Evolutionary conservation across 2,797 vertebrate genomes (phyloP).

Genomic region (Chelidonichthys spinosus): DNA sequence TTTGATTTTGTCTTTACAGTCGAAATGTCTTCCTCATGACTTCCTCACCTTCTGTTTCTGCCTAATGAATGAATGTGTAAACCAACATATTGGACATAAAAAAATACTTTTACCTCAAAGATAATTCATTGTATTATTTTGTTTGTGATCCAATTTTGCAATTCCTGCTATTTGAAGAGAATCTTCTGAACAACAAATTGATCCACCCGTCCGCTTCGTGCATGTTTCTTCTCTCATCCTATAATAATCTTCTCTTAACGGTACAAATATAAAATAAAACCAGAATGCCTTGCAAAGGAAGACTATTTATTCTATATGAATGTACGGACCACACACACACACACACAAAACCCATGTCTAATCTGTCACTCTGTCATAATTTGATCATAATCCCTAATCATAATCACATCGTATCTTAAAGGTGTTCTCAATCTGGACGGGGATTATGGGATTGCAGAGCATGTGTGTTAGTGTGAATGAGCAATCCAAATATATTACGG

Average conservation of each 20-base stretch:
- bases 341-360: slow-evolving; percentile 62
- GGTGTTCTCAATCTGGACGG: slow-evolving; percentile 85
- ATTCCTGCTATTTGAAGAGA: not conserved
- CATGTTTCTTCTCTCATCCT: not conserved
- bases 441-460: slow-evolving; percentile 82
- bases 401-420: slow-evolving; percentile 84
- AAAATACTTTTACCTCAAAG: too few relatives aligned
- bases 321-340: slow-evolving; percentile 21
- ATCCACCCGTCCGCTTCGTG: not conserved
- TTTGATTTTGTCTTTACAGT: too few relatives aligned
- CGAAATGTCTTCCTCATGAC: too few relatives aligned
- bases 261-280: not conserved
- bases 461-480: slow-evolving; percentile 65
- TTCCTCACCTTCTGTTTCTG: too few relatives aligned
- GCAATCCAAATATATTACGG: slow-evolving; percentile 62
- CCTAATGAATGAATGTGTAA: too few relatives aligned
- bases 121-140: not conserved
- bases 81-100: too few relatives aligned
- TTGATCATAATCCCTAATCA: slow-evolving; percentile 82
- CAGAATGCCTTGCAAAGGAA: not conserved
- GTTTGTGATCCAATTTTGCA: not conserved
- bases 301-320: not conserved
- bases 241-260: not conserved
- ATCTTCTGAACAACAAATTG: not conserved
- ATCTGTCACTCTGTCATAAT: slow-evolving; percentile 83